phyloP scores from a whole-genome alignment of 1,140 invertebrate species.

The Pseudobourletiella spinata region DNA sequence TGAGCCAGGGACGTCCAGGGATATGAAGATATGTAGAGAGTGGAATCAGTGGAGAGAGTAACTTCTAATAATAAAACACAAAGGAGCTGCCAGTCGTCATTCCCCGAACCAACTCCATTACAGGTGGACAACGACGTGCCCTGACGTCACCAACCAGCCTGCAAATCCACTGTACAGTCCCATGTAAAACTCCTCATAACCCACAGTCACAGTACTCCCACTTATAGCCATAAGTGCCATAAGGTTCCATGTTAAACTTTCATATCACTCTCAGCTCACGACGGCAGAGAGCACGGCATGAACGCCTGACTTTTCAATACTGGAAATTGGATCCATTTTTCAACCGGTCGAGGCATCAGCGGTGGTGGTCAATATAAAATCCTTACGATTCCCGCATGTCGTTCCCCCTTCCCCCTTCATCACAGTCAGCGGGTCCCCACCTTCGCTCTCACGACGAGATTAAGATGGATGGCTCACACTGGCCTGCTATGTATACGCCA shows the following conservation, averaged over 20 bases:
- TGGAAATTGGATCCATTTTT: background rate
- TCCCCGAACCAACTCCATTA: background rate
- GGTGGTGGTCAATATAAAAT: no score
- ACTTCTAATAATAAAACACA: slow-evolving; percentile 26
- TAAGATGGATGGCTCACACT: slow-evolving; percentile 6
- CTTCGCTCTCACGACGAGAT: slow-evolving; percentile 5
- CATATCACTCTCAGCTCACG: no score
- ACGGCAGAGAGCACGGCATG: no score
- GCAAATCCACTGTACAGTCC: no score
- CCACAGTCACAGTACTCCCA: background rate
- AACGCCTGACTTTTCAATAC: background rate
- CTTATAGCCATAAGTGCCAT: background rate
- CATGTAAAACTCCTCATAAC: background rate
- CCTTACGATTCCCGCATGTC: background rate
- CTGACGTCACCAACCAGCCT: no score
- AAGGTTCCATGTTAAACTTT: background rate
- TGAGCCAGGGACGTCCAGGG: background rate
- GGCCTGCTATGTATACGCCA: background rate
- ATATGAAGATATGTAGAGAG: background rate
- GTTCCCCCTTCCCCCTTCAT: background rate
- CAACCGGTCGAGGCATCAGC: no score
- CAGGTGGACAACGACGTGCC: no score
- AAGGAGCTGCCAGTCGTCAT: background rate
- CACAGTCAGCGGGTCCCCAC: background rate
- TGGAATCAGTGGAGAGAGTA: background rate